phyloP scores from a whole-genome alignment of 2,797 vertebrate species.

The Tinamus major region DNA sequence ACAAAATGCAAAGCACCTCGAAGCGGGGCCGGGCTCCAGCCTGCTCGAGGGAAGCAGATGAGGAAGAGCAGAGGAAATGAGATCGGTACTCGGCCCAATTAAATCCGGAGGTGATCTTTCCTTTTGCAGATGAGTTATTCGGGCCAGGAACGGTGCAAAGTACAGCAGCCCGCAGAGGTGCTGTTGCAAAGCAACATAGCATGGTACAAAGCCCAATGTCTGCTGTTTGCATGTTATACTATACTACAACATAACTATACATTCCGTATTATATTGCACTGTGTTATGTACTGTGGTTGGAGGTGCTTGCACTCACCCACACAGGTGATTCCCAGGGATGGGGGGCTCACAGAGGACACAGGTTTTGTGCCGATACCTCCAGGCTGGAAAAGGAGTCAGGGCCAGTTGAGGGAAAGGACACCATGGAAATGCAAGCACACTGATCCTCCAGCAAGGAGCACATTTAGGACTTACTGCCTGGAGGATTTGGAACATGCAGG shows the following conservation, averaged over 20 bases:
- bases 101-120: background rate
- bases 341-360: too few relatives aligned
- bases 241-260: background rate
- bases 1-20: conserved; percentile 50
- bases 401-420: too few relatives aligned
- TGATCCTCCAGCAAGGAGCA: too few relatives aligned
- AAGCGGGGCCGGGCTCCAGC: conserved; percentile 30
- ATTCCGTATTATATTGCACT: background rate
- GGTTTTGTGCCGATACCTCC: too few relatives aligned
- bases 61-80: background rate
- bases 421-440: too few relatives aligned
- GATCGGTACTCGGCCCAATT: background rate
- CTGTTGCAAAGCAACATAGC: background rate
- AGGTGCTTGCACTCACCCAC: too few relatives aligned
- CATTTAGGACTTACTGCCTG: too few relatives aligned
- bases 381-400: too few relatives aligned
- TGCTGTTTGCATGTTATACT: background rate
- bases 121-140: background rate
- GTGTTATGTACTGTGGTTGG: too few relatives aligned
- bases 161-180: background rate
- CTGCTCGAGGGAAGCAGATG: background rate
- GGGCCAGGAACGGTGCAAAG: background rate
- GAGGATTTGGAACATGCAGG: too few relatives aligned
- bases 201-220: background rate
- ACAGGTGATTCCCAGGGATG: too few relatives aligned